phyloP scores from a whole-genome alignment of 2,888 invertebrate genomes.

The Orchestes rusci region DNA sequence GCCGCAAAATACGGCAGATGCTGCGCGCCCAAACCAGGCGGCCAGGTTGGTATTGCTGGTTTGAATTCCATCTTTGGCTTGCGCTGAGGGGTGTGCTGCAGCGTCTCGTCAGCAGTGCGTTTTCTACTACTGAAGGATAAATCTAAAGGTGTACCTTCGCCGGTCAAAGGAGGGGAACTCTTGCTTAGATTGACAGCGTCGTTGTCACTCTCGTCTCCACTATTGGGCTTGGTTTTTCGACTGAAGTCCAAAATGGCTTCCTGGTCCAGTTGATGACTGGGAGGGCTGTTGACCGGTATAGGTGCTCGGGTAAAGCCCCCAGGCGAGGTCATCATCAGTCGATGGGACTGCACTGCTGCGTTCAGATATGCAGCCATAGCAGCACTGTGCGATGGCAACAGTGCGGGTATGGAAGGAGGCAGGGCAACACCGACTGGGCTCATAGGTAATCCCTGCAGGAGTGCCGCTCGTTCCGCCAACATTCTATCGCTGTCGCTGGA shows the following conservation, averaged over 20 bases:
- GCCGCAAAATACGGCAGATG: constrained; percentile 75
- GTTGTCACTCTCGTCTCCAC: constrained; percentile 46
- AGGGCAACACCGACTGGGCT: constrained; percentile 61
- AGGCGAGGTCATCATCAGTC: constrained; percentile 61
- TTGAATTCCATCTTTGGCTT: constrained; percentile 65
- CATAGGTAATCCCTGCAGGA: constrained; percentile 47
- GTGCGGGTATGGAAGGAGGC: constrained; percentile 61
- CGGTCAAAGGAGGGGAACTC: constrained; percentile 49
- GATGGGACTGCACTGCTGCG: constrained; percentile 65
- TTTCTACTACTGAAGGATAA: constrained; percentile 71
- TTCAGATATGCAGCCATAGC: constrained; percentile 77
- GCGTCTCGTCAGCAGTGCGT: constrained; percentile 50
- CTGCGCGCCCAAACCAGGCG: constrained; percentile 66
- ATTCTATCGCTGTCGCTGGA: constrained; percentile 59
- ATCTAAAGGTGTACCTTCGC: constrained; percentile 67
- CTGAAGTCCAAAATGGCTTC: constrained; percentile 75
- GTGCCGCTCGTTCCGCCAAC: constrained; percentile 56
- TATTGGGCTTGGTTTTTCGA: constrained; percentile 48
- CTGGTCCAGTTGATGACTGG: constrained; percentile 32
- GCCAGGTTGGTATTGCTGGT: constrained; percentile 64
- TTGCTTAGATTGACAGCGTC: constrained; percentile 69
- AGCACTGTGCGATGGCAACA: constrained; percentile 71
- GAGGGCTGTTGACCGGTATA: constrained; percentile 57
- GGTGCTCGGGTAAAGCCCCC: constrained; percentile 44
- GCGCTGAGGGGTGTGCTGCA: constrained; percentile 58